A percentile compares a stretch with the other conserved stretches of the same genome.
phyloP scores from a whole-genome alignment of 2,888 invertebrate species.

The Brassicogethes aeneus region DNA sequence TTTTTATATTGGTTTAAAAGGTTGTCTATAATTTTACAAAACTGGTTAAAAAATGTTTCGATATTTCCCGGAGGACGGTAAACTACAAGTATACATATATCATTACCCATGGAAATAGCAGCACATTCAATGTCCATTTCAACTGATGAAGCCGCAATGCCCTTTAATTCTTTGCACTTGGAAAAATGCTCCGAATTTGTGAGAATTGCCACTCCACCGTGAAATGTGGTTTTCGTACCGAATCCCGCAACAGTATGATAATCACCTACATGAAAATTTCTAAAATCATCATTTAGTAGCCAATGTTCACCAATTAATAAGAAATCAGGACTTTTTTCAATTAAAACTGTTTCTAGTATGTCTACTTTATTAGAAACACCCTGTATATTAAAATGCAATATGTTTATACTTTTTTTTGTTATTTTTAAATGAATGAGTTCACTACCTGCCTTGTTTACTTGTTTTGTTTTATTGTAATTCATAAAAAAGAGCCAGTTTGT shows the following conservation, averaged over 20 bases:
- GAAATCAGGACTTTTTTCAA: neutral
- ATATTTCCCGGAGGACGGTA: neutral
- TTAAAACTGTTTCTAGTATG: neutral
- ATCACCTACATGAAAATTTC: neutral
- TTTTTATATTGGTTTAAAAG: neutral
- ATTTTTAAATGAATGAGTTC: too few species aligned
- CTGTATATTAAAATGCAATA: slow-evolving; percentile 3
- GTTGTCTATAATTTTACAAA: neutral
- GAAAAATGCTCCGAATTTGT: neutral
- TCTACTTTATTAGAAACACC: neutral
- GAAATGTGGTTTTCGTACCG: neutral
- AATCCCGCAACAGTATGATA: neutral
- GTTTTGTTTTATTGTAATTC: too few species aligned
- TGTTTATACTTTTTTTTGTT: too few species aligned
- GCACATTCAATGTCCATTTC: neutral
- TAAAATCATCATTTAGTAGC: neutral
- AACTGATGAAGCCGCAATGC: neutral
- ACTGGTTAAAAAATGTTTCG: neutral
- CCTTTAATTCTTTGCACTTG: neutral
- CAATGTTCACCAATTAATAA: slow-evolving; percentile 2
- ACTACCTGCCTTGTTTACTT: too few species aligned
- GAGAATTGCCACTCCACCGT: neutral
- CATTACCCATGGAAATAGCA: neutral
- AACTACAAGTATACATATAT: neutral
- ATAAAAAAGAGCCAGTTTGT: too few species aligned